phyloP scores from a whole-genome alignment of 92 coral and sea anemone species.

The Nematostella vectensis region DNA sequence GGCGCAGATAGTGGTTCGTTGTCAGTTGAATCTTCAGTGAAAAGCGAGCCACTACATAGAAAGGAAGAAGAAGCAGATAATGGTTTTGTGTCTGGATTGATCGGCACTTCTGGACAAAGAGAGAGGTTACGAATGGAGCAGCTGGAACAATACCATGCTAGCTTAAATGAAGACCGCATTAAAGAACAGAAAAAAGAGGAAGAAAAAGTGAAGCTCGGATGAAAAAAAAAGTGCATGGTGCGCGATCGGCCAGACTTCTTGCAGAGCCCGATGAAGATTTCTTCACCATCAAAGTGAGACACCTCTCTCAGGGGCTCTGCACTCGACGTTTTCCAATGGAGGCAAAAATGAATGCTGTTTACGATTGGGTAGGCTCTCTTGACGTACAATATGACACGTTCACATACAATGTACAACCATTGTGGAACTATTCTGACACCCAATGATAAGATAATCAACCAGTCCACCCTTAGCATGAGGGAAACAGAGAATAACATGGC shows the following conservation, averaged over 20 bases:
- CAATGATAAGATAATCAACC: too few species aligned
- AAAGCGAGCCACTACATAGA: not conserved
- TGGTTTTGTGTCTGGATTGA: conserved; percentile 17
- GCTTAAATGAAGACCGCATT: conserved; percentile 37
- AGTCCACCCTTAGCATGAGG: too few species aligned
- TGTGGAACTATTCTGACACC: too few species aligned
- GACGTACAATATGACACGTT: not conserved
- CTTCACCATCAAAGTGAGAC: conserved; percentile 31
- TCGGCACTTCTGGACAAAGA: conserved; percentile 39
- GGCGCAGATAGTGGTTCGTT: too few species aligned
- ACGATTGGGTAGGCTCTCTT: not conserved
- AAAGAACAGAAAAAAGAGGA: conserved; percentile 31
- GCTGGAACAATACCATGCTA: conserved; percentile 24
- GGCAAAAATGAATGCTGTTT: not conserved
- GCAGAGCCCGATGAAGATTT: conserved; percentile 43
- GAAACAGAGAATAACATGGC: too few species aligned
- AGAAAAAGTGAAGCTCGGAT: conserved; percentile 26
- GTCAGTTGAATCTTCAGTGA: too few species aligned
- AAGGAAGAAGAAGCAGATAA: too few species aligned
- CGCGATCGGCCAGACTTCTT: conserved; percentile 52
- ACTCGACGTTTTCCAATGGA: not conserved
- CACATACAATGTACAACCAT: not conserved
- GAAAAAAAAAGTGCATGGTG: conserved; percentile 41
- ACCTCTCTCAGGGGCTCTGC: not conserved
- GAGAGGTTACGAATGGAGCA: conserved; percentile 34